Percentiles rank a stretch among this genome's conserved stretches.
Conservation (phyloP, 2,888 invertebrate genomes). For the Chamaedrilus cognettii region DNA sequence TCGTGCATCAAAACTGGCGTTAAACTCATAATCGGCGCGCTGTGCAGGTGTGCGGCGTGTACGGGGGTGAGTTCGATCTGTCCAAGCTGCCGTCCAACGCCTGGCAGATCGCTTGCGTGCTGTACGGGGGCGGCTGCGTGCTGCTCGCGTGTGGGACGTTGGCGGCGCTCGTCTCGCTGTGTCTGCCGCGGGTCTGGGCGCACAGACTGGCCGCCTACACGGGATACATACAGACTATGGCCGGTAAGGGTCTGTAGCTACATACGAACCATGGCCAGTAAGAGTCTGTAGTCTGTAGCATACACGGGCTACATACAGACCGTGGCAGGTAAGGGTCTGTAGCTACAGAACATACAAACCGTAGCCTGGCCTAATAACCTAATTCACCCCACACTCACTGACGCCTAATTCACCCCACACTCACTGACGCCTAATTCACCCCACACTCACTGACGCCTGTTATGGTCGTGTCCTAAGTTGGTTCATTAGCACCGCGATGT, state of each 20-base stretch:
- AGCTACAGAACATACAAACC: not conserved
- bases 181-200: conserved; percentile 35
- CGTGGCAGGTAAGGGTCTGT: conserved; percentile 45
- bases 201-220: conserved; percentile 38
- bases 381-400: too few relatives aligned
- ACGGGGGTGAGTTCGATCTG: conserved; percentile 38
- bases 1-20: too few relatives aligned
- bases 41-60: conserved; percentile 33
- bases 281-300: too few relatives aligned
- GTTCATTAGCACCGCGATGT: too few relatives aligned
- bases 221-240: conserved; percentile 43
- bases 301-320: conserved; percentile 43
- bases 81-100: conserved; percentile 40
- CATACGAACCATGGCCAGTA: not conserved
- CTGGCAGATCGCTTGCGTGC: conserved; percentile 47
- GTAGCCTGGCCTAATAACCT: too few relatives aligned
- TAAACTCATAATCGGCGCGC: too few relatives aligned
- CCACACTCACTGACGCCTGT: not conserved
- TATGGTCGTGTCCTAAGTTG: too few relatives aligned
- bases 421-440: too few relatives aligned
- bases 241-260: conserved; percentile 44
- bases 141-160: conserved; percentile 43
- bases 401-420: too few relatives aligned
- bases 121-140: conserved; percentile 47
- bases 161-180: conserved; percentile 38